Base-by-base conservation (phyloP, 2,113 vertebrate genomes). In the Sorex araneus region DNA sequence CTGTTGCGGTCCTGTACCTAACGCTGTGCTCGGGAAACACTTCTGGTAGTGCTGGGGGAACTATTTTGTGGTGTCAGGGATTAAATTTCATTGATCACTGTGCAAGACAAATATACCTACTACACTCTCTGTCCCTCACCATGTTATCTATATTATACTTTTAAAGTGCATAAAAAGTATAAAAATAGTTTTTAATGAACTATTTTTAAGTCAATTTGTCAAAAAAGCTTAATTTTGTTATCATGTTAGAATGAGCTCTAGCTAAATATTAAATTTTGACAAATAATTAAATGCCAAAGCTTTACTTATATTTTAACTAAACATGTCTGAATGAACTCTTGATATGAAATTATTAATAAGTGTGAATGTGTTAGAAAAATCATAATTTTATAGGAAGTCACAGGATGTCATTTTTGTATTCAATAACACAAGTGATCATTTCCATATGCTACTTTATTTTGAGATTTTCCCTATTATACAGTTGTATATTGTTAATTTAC, bases 161-260 rank as follows among this genome's bases (percentile, higher is more conserved):
- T 28, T 45, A 86, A 25, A 43, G 47, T 83, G 34, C 6, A 40
- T 77, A 69, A 76, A 85, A 71, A 76, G 21, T 71, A 6, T n/a
- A 66, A 57, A 70, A 2, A 76, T 8, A 57, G 6, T 66, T 71
- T 91, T 93, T 28, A 92, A 70, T 79, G 10, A 94, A 6, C 1
- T 69, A 92, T 74, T 89, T 77, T 28, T 28, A 88, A 50, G 47
- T 50, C 47, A 78, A 36, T 78, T 16, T 85, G 40, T 2, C 25
- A 4, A 69, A 92, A 91, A 30, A 25, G 34, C 23, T 66, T 76
- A 40, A 81, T 30, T 66, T 94, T 40, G n/a, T 81, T 66, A 40
- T 85, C 16, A 67, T 73, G 3, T 88, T 67, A 32, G 47, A 85
- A 81, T 84, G 13, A 2, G 3, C 19, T 19, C 47, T 50, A 50